Conservation (phyloP, 2,113 vertebrate species). For the Myrmecobius fasciatus region DNA sequence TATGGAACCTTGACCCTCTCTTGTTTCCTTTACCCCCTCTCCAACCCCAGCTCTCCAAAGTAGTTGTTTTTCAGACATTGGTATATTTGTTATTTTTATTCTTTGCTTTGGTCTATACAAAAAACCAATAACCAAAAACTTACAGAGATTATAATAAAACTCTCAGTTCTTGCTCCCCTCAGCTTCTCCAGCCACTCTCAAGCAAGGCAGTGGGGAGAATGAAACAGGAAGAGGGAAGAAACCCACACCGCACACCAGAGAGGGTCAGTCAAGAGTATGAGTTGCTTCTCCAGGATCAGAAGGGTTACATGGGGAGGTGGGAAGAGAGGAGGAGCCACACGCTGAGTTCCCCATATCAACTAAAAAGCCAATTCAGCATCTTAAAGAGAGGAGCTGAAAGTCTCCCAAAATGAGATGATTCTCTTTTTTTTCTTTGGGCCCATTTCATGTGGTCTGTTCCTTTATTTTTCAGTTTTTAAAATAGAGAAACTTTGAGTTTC, state of each 20-base stretch:
- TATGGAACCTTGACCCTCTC: background rate
- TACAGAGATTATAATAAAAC: constrained; percentile 84
- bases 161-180: constrained; percentile 66
- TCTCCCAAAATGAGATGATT: background rate
- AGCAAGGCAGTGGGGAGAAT: constrained; percentile 59
- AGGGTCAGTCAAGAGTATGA: constrained; percentile 80
- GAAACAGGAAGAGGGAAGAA: constrained; percentile 68
- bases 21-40: background rate
- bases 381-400: background rate
- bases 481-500: constrained; percentile 52
- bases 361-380: constrained; percentile 13
- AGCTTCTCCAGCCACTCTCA: background rate
- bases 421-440: background rate
- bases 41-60: background rate
- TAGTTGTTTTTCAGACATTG: background rate
- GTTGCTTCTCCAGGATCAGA: constrained; percentile 75
- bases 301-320: constrained; percentile 37
- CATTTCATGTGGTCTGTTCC: background rate
- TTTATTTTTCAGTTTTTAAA: constrained; percentile 38
- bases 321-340: constrained; percentile 50
- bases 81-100: constrained; percentile 82
- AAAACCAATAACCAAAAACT: constrained; percentile 83
- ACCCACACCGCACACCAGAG: constrained; percentile 85
- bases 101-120: constrained; percentile 89
- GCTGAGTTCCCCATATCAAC: constrained; percentile 37